phyloP scores from a whole-genome alignment of 2,113 vertebrate species.

The Cygnus atratus region DNA sequence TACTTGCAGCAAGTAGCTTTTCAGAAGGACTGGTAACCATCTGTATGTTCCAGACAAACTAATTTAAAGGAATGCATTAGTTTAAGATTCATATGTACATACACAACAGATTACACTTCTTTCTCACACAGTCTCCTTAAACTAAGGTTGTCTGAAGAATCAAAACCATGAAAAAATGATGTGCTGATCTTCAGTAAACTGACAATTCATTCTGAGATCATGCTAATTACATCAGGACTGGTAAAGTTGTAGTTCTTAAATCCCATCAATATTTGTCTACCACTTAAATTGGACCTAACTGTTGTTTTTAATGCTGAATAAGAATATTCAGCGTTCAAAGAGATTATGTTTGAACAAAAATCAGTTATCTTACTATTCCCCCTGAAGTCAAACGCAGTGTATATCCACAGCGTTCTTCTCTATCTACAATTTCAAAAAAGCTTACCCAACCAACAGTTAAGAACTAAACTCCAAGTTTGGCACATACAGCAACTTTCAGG shows the following conservation, averaged over 20 bases:
- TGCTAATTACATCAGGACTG: constrained; percentile 19
- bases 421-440: constrained; percentile 38
- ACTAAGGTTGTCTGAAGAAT: neutral
- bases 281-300: constrained; percentile 8
- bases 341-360: neutral
- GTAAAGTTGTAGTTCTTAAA: constrained; percentile 32
- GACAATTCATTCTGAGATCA: neutral
- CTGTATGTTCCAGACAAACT: constrained; percentile 28
- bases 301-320: neutral
- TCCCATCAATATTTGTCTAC: neutral
- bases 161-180: constrained; percentile 24
- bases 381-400: constrained; percentile 41
- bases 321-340: neutral
- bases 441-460: constrained; percentile 50
- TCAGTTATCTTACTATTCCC: neutral
- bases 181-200: constrained; percentile 26
- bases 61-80: constrained; percentile 21
- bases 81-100: constrained; percentile 48
- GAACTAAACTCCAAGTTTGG: constrained; percentile 64
- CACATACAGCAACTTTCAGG: constrained; percentile 53
- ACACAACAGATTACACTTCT: constrained; percentile 23
- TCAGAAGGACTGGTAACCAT: constrained; percentile 28
- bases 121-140: neutral
- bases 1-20: constrained; percentile 2
- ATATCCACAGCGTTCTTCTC: constrained; percentile 44